These are phyloP conservation scores for Erebia palarica DNA, from an alignment of 2,888 invertebrate genomes.

Conservation along the genomic window DNA sequence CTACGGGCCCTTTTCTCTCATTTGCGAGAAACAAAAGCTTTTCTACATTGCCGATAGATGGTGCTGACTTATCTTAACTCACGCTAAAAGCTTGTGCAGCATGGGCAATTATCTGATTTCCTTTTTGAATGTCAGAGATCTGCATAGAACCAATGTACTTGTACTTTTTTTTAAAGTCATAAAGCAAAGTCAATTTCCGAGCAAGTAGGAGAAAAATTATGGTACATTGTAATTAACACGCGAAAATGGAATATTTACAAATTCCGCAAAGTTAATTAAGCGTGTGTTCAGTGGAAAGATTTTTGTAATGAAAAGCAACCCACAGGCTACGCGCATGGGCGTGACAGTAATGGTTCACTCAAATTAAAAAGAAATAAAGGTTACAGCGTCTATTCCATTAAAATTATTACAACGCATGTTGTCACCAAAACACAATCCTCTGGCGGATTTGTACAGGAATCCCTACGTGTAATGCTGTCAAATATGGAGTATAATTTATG, in stretches of 20 bases:
- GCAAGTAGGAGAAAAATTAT: too few species aligned
- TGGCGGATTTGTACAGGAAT: slow-evolving; percentile 34
- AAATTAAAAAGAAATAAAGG: slow-evolving; percentile 41
- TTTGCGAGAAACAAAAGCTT: too few species aligned
- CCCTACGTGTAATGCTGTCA: slow-evolving; percentile 30
- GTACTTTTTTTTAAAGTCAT: too few species aligned
- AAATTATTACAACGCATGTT: slow-evolving; percentile 37
- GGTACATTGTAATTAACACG: not conserved
- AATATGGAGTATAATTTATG: slow-evolving; percentile 23
- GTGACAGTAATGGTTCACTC: slow-evolving; percentile 36
- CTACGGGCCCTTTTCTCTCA: too few species aligned
- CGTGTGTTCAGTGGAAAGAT: slow-evolving; percentile 25
- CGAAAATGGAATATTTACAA: slow-evolving; percentile 7
- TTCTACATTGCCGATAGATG: too few species aligned
- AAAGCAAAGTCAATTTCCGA: too few species aligned
- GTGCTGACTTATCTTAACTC: too few species aligned
- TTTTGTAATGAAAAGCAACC: slow-evolving; percentile 24
- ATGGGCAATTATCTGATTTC: too few species aligned
- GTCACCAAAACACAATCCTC: slow-evolving; percentile 33
- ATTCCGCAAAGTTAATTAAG: slow-evolving; percentile 21
- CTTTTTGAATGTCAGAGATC: too few species aligned
- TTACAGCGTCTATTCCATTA: slow-evolving; percentile 38
- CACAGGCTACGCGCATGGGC: slow-evolving; percentile 29
- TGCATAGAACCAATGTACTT: too few species aligned
- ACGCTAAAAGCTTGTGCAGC: too few species aligned